These are phyloP conservation scores for Salvelinus namaycush DNA, from an alignment of 2,113 vertebrate species.

Conservation along the genomic window DNA sequence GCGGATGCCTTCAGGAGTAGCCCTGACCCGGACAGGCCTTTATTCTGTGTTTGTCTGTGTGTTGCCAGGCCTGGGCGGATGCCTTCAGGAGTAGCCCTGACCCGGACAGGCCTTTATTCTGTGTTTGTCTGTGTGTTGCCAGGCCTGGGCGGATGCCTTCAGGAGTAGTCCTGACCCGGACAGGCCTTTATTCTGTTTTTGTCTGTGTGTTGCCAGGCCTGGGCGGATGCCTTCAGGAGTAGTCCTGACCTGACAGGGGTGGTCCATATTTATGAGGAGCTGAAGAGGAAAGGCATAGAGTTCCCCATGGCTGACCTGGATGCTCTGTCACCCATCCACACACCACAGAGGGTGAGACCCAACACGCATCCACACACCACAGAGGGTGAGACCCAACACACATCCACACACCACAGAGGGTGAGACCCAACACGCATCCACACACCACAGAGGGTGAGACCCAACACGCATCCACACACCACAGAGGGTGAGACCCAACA, in stretches of 20 bases:
- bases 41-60: slow-evolving; percentile 16
- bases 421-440: slow-evolving; percentile 58
- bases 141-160: slow-evolving; percentile 99
- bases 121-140: slow-evolving; percentile 31
- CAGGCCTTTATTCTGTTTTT: not conserved
- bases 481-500: not conserved
- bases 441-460: not conserved
- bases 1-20: slow-evolving; percentile 97
- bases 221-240: slow-evolving; percentile 97
- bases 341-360: slow-evolving; percentile 89
- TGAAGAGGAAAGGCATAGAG: slow-evolving; percentile 96
- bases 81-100: slow-evolving; percentile 97
- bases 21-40: slow-evolving; percentile 74
- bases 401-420: slow-evolving; percentile 79
- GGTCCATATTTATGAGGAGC: slow-evolving; percentile 97
- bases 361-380: not conserved
- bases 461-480: too few relatives aligned
- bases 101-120: slow-evolving; percentile 29
- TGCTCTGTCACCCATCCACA: slow-evolving; percentile 95
- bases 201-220: slow-evolving; percentile 78
- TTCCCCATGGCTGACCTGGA: slow-evolving; percentile 97
- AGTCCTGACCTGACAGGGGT: slow-evolving; percentile 96
- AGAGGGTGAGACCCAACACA: not conserved
- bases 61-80: slow-evolving; percentile 93
- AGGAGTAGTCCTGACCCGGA: slow-evolving; percentile 89